Base-by-base conservation (phyloP, 2,888 invertebrate species). In the Candidula unifasciata region DNA sequence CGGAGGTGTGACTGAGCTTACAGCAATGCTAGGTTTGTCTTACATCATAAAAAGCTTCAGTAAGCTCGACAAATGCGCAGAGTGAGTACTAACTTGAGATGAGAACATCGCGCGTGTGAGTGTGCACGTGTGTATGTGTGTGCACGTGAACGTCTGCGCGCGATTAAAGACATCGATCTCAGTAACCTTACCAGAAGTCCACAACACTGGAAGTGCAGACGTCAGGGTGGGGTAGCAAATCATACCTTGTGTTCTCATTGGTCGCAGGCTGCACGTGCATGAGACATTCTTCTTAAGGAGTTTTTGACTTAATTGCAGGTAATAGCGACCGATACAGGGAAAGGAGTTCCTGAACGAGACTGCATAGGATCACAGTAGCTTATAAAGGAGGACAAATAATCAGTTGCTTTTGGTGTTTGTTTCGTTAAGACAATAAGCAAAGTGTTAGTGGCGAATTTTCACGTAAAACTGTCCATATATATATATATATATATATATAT, bases 261-360 rank as follows among this genome's bases (percentile, higher is more conserved):
- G 44, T 73, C 16, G 73, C n/a, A 44, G n/a, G 73, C 52, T 44
- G n/a, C 73, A 44, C 44, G 44, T 24, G n/a, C 44, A 69, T 35
- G 35, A 73, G 44, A 44, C 73, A 52, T 33, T 52, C 18, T 21
- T 21, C 24, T 44, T 52, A 6, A 30, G n/a, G 30, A 73, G 52
- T n/a, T 21, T 44, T n/a, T 13, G 6, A 27, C 64, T 78, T 78
- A 78, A 78, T 78, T 78, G 78, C 64, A 64, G 78, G 64, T 78
- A 78, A 78, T 78, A 10, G 64, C 37, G 37, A 64, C 35, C 24
- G 60, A 3, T 18, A n/a, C 73, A 52, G 44, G 44, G 73, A n/a
- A 5, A 35, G 21, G 6, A 21, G 35, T 8, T 24, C 35, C 69
- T 35, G 69, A 6, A 35, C 3, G 21, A 35, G 35, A 35, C 37